A percentile compares a stretch with the other conserved stretches of the same genome.
Conservation (phyloP, 2,888 invertebrate species). For the Cataglyphis cursor region DNA sequence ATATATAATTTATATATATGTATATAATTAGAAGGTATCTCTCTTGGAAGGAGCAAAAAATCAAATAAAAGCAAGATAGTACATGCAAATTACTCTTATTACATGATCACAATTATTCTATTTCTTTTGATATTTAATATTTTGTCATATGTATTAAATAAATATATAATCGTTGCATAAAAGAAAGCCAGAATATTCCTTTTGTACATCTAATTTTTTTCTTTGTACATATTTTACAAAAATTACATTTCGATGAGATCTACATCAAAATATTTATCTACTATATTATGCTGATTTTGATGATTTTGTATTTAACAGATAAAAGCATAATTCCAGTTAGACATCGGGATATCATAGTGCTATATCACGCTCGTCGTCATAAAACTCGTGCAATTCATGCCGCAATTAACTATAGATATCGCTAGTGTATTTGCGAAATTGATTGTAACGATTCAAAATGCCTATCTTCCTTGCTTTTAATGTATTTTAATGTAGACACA, state of each 20-base stretch:
- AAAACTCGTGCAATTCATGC: not conserved
- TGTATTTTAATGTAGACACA: conserved; percentile 31
- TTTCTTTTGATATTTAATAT: not conserved
- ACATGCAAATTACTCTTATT: not conserved
- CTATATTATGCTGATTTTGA: conserved; percentile 7
- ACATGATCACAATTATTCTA: not conserved
- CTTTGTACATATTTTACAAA: conserved; percentile 62
- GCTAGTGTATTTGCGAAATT: not conserved
- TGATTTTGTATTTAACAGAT: conserved; percentile 30
- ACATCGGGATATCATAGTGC: conserved; percentile 18
- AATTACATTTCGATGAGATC: conserved; percentile 57
- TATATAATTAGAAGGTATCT: not conserved
- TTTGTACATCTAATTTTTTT: conserved; percentile 52
- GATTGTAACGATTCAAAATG: not conserved
- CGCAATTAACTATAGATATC: conserved; percentile 31
- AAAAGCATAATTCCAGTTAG: conserved; percentile 40
- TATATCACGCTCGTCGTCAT: not conserved
- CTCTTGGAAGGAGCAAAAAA: not conserved
- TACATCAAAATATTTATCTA: conserved; percentile 43
- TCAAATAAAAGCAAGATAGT: conserved; percentile 7
- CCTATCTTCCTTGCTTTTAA: not conserved
- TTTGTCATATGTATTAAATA: not conserved
- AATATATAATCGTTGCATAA: not conserved
- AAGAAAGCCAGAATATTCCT: conserved; percentile 12
- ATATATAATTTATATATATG: conserved; percentile 11